phyloP scores from a whole-genome alignment of 2,888 invertebrate genomes.

The Byasa hedistus region DNA sequence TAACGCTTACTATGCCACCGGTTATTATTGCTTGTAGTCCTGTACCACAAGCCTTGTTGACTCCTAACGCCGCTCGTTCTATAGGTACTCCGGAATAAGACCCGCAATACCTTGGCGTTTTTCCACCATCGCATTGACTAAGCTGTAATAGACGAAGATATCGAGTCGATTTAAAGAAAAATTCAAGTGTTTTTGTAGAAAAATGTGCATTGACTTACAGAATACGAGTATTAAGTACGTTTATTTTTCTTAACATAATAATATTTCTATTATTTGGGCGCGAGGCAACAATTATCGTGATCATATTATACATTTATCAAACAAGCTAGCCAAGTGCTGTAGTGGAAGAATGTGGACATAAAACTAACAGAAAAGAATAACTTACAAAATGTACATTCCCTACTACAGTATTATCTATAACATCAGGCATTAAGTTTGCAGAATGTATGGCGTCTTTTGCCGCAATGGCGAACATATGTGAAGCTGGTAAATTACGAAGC shows the following conservation, averaged over 20 bases:
- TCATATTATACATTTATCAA: too few species aligned
- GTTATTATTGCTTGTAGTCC: constrained; percentile 96
- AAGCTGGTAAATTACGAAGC: constrained; percentile 60
- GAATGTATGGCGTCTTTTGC: constrained; percentile 60
- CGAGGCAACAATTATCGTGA: too few species aligned
- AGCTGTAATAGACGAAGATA: constrained; percentile 71
- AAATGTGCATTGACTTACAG: too few species aligned
- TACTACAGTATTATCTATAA: constrained; percentile 60
- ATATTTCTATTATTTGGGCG: too few species aligned
- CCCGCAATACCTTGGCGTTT: constrained; percentile 91
- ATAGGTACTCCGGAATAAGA: constrained; percentile 91
- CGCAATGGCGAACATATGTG: constrained; percentile 61
- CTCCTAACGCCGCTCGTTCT: constrained; percentile 90
- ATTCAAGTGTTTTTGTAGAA: too few species aligned
- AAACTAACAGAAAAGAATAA: neutral
- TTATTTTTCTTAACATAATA: too few species aligned
- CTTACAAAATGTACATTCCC: constrained; percentile 66
- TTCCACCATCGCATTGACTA: constrained; percentile 90
- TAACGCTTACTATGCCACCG: constrained; percentile 85
- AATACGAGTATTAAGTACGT: too few species aligned
- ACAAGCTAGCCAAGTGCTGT: too few species aligned
- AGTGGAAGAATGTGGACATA: too few species aligned
- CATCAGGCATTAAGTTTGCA: constrained; percentile 51
- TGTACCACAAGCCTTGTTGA: constrained; percentile 96
- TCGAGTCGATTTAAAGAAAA: too few species aligned